Percentiles rank a stretch among this genome's conserved stretches.
Conservation (phyloP, 2,888 invertebrate genomes). For the Spodoptera picta region DNA sequence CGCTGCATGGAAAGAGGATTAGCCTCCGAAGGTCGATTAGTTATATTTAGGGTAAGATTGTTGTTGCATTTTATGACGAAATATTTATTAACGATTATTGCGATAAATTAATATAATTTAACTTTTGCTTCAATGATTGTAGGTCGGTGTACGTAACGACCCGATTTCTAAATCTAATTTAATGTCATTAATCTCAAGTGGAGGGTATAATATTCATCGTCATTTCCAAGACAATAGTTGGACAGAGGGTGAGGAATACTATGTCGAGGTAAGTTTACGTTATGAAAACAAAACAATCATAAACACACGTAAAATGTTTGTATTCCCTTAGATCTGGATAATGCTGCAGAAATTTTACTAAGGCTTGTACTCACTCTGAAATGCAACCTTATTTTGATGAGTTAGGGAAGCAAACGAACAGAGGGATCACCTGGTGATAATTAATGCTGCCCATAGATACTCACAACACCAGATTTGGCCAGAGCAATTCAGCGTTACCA, state of each 20-base stretch:
- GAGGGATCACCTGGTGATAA: too few relatives aligned
- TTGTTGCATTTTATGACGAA: too few relatives aligned
- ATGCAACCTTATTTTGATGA: too few relatives aligned
- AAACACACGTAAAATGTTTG: background rate
- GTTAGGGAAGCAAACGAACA: too few relatives aligned
- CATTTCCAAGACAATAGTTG: slow-evolving; percentile 97
- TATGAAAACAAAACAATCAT: background rate
- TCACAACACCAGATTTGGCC: too few relatives aligned
- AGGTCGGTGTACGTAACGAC: slow-evolving; percentile 73
- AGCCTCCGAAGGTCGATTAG: slow-evolving; percentile 94
- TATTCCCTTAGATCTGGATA: too few relatives aligned
- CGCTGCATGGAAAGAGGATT: slow-evolving; percentile 95
- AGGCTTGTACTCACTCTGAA: too few relatives aligned
- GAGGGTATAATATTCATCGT: slow-evolving; percentile 95
- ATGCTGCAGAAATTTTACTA: too few relatives aligned
- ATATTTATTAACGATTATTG: too few relatives aligned
- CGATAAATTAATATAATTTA: too few relatives aligned
- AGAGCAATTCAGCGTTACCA: too few relatives aligned
- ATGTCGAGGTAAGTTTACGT: slow-evolving; percentile 68
- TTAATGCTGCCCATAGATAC: too few relatives aligned
- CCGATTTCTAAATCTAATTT: slow-evolving; percentile 92
- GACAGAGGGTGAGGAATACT: slow-evolving; percentile 95
- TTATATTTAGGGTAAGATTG: slow-evolving; percentile 77
- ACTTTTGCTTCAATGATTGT: background rate
- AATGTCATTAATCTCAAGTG: slow-evolving; percentile 90